Evolutionary conservation across 2,888 invertebrate genomes (phyloP), one percentile per base, ranked within the genome.

Genomic region (Argyresthia goedartella): DNA sequence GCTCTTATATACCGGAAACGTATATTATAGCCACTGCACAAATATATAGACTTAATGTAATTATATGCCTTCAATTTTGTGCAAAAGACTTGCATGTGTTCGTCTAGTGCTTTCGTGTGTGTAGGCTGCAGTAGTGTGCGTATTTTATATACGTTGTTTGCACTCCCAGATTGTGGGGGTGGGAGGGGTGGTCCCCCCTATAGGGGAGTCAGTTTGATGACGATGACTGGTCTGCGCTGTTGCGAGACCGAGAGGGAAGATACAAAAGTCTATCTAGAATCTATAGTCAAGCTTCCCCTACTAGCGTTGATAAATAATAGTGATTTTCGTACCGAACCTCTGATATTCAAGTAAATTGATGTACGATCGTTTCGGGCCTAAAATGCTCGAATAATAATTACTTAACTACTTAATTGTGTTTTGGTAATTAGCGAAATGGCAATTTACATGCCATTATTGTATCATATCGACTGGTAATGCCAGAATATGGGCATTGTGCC

Each of bases 171-270:
- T 60, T 25, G 25, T 8, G 25, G 41, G 42, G 16, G 41, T 50
- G 73, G 70, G 71, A 61, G 60, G 62, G 54, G 51, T 52, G 50
- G 50, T 53, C 16, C 51, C 57, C 58, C 59, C 56, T 56, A 55
- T 43, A 48, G 59, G 56, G 64, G 71, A 68, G 64, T 60, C 58
- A 54, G 69, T 46, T 11, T 16, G 66, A 74, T 81, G 77, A 81
- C 74, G 78, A 82, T 76, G 81, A 85, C 69, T 69, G 61, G 80
- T 76, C 81, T 85, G 79, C 80, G 72, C 77, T 69, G 67, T 64
- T 59, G 80, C 57, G 52, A 60, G 78, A 81, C 60, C 56, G 77
- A 61, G 85, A 82, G 49, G 59, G 63, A 25, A 25, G 44, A 57
- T 56, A 67, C 60, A 73, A 71, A 70, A 64, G 60, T 65, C 66